Percentiles rank a stretch among this genome's conserved stretches.
Evolutionary conservation across 2,113 vertebrate species (phyloP).

Genomic region (Syngnathoides biaculeatus): DNA sequence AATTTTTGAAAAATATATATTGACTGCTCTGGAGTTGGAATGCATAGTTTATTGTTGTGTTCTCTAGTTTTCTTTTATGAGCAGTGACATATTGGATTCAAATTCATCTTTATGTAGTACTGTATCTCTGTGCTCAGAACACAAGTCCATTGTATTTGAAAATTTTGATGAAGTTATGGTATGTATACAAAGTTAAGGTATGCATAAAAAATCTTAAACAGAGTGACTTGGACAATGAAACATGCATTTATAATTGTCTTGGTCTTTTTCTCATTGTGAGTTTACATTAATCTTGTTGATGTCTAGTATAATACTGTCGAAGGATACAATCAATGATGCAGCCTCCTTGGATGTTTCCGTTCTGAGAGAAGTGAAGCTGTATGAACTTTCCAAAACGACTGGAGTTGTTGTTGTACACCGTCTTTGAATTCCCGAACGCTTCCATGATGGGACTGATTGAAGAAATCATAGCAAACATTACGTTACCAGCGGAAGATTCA

Average conservation of each 20-base stretch:
- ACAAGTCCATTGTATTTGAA: too few relatives aligned
- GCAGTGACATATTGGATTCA: too few relatives aligned
- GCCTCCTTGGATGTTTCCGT: conserved; percentile 88
- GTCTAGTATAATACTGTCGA: background rate
- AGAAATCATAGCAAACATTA: conserved; percentile 16
- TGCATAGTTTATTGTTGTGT: too few relatives aligned
- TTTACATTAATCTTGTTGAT: background rate
- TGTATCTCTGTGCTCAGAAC: too few relatives aligned
- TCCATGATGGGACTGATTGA: conserved; percentile 84
- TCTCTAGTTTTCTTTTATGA: too few relatives aligned
- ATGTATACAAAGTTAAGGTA: too few relatives aligned
- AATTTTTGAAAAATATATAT: too few relatives aligned
- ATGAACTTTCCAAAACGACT: conserved; percentile 93
- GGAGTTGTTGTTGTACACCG: conserved; percentile 92
- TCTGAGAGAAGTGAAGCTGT: conserved; percentile 87
- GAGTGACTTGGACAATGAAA: too few relatives aligned
- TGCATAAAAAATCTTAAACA: too few relatives aligned
- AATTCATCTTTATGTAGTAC: too few relatives aligned
- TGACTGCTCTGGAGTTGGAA: too few relatives aligned
- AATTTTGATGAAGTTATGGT: too few relatives aligned
- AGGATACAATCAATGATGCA: conserved; percentile 91
- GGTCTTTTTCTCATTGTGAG: background rate
- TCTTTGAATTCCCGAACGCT: conserved; percentile 89
- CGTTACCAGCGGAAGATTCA: background rate
- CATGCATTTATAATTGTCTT: background rate